Evolutionary conservation across 2,113 vertebrate species (phyloP).

Genomic region (Puntigrus tetrazona): DNA sequence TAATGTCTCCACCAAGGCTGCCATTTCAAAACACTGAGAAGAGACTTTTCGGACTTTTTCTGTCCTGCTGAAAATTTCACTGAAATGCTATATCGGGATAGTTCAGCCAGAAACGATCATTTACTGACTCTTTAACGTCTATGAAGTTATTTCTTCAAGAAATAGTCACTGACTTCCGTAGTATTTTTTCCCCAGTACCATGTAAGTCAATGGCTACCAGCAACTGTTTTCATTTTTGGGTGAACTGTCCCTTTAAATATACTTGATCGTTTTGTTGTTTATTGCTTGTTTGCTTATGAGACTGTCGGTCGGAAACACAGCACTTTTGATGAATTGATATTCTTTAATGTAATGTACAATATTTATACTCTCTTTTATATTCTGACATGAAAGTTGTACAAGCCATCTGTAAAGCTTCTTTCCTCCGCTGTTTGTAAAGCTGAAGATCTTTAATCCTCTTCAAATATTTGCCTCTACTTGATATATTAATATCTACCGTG

Average conservation of each 20-base stretch:
- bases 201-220: not conserved
- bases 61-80: conserved; percentile 53
- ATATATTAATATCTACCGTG: conserved; percentile 15
- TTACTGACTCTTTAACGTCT: not conserved
- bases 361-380: conserved; percentile 51
- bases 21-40: not conserved
- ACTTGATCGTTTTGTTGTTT: conserved; percentile 33
- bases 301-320: conserved; percentile 38
- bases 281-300: conserved; percentile 17
- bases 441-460: not conserved
- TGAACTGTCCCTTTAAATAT: not conserved
- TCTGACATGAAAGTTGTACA: conserved; percentile 24
- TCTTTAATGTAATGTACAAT: conserved; percentile 43
- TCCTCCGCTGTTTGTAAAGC: conserved; percentile 21
- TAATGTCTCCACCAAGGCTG: not conserved
- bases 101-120: not conserved
- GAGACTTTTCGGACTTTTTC: conserved; percentile 30
- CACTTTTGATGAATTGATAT: conserved; percentile 46
- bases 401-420: conserved; percentile 35
- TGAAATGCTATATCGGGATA: conserved; percentile 32
- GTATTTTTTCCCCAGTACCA: not conserved
- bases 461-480: conserved; percentile 19
- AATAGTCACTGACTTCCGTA: no score
- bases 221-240: not conserved
- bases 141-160: not conserved